Evolutionary conservation across 2,888 invertebrate genomes (phyloP).

Genomic region (Graphium colonna): DNA sequence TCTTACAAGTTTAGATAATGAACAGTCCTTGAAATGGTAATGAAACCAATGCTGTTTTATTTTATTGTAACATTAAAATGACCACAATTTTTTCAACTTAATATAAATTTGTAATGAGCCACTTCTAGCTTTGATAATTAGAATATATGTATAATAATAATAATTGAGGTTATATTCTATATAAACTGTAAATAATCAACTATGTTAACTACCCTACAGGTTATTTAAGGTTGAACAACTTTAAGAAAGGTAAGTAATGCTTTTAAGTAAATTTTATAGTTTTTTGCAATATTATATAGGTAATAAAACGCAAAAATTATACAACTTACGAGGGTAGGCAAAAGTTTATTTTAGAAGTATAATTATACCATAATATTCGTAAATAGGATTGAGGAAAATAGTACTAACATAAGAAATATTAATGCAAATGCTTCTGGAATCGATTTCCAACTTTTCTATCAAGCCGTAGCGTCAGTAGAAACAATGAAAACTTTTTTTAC

Average conservation of each 20-base stretch:
- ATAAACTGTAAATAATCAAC: not conserved
- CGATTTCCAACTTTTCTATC: conserved; percentile 49
- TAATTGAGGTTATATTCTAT: not conserved
- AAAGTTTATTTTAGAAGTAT: not conserved
- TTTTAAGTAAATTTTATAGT: no score
- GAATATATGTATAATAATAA: not conserved
- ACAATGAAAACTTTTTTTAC: conserved; percentile 73
- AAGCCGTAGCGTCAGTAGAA: conserved; percentile 52
- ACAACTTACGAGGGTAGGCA: not conserved
- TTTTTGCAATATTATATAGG: no score
- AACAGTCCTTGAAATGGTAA: no score
- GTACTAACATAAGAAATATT: conserved; percentile 5
- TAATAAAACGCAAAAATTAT: not conserved
- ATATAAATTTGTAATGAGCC: no score
- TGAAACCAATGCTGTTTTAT: no score
- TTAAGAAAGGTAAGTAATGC: no score
- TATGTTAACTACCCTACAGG: no score
- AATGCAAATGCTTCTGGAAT: conserved; percentile 31
- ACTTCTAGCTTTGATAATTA: no score
- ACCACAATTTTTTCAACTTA: no score
- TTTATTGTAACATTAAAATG: no score
- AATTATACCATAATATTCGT: not conserved
- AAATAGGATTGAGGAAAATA: not conserved
- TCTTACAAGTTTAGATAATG: no score
- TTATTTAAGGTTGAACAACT: no score